Base-by-base conservation (phyloP, 2,113 vertebrate genomes). In the Lipotes vexillifer region DNA sequence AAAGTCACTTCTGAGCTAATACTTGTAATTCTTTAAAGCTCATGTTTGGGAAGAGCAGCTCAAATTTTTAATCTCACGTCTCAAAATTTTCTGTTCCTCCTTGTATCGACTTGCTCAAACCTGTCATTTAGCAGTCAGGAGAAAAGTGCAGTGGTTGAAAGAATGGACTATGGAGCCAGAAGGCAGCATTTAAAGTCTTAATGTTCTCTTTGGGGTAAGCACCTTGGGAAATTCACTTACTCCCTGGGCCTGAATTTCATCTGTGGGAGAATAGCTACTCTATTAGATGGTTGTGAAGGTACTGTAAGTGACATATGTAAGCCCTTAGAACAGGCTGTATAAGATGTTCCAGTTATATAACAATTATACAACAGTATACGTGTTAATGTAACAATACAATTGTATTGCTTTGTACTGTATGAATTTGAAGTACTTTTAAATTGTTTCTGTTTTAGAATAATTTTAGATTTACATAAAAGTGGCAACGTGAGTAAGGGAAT, bases 11-110 rank as follows among this genome's bases (percentile, higher is more conserved):
- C 29, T 61, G 27, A 77, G 68, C 17, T 87, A 88, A 82, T 87
- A 72, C 36, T 49, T 83, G 17, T 15, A 72, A 72, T 80, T 77
- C 8, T 55, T 85, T 84, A 65, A 88, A 84, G 66, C n/a, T 36
- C 23, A 11, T 33, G 13, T 59, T 91, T 81, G 27, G 3, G 31
- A 81, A 71, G 23, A 75, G 57, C 4, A 65, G 29, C n/a, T 65
- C 49, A 69, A 57, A 69, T 52, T 27, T 84, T 68, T 63, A 68
- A 68, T n/a, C 8, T 78, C 13, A 44, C 2, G 63, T 59, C 78
- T 93, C 31, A 38, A 38, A 25, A 29, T 81, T 52, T 72, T 65
- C 36, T 46, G 0, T 63, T 17, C 8, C 14, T 65, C 4, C 13
- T 2, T 75, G 5, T 27, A 41, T 1, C 10, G 27, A 31, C 61